Evolutionary conservation across 2,888 invertebrate genomes (phyloP).

Genomic region (Synanthedon tipuliformis): DNA sequence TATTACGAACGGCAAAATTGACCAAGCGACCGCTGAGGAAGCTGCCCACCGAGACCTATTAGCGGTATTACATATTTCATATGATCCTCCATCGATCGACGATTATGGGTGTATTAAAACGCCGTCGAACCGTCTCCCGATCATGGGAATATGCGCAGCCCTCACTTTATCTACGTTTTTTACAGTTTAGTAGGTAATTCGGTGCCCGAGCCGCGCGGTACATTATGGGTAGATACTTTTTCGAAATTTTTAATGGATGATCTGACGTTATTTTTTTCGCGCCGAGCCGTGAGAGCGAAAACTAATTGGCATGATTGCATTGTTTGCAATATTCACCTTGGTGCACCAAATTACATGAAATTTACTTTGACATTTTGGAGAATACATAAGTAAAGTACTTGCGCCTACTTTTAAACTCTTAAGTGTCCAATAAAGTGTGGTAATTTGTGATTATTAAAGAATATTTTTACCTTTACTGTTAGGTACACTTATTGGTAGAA

Average conservation of each 20-base stretch:
- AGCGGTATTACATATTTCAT: constrained; percentile 66
- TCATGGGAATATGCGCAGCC: constrained; percentile 58
- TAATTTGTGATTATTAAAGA: too few relatives aligned
- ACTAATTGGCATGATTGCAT: neutral
- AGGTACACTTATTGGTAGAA: too few relatives aligned
- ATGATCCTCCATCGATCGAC: constrained; percentile 54
- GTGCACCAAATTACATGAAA: neutral
- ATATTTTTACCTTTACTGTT: too few relatives aligned
- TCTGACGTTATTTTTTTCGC: constrained; percentile 28
- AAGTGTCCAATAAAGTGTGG: too few relatives aligned
- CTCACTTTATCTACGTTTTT: constrained; percentile 56
- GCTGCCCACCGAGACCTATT: constrained; percentile 62
- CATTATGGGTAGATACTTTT: constrained; percentile 40
- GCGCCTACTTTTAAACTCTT: too few relatives aligned
- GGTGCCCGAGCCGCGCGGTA: constrained; percentile 44
- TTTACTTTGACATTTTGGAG: neutral
- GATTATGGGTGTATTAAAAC: constrained; percentile 65
- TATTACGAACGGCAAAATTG: constrained; percentile 64
- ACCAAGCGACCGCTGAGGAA: constrained; percentile 66
- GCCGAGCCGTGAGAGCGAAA: constrained; percentile 29
- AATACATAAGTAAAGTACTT: too few relatives aligned
- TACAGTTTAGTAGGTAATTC: constrained; percentile 63
- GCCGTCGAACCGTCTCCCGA: constrained; percentile 51
- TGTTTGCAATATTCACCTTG: neutral
- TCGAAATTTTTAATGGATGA: constrained; percentile 34